These are phyloP conservation scores for Phymanthus crucifer DNA, from an alignment of 92 coral and sea anemone species.

Conservation along the genomic window DNA sequence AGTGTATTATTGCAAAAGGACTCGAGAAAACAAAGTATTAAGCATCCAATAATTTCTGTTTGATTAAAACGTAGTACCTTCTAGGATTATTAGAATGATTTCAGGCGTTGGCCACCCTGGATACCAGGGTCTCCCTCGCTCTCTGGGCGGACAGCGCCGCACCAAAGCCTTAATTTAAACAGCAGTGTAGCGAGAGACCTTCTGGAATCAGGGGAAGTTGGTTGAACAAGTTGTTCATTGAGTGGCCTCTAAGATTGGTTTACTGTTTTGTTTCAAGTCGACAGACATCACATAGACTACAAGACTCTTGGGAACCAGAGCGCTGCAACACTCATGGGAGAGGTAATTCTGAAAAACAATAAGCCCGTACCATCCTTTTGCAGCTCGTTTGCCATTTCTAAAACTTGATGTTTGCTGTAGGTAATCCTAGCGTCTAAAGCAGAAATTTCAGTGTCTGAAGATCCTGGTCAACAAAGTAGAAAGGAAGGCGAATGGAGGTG, in stretches of 20 bases:
- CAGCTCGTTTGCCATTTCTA: background rate
- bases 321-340: slow-evolving; percentile 76
- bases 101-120: too few relatives aligned
- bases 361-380: background rate
- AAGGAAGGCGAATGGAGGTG: slow-evolving; percentile 79
- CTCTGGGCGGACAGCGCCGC: too few relatives aligned
- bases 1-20: too few relatives aligned
- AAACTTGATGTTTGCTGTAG: slow-evolving; percentile 16
- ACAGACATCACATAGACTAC: slow-evolving; percentile 60
- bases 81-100: too few relatives aligned
- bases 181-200: too few relatives aligned
- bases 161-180: too few relatives aligned
- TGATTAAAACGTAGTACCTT: too few relatives aligned
- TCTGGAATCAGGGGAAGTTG: too few relatives aligned
- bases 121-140: too few relatives aligned
- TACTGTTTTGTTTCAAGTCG: slow-evolving; percentile 37
- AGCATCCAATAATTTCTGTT: too few relatives aligned
- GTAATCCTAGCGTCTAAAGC: slow-evolving; percentile 85
- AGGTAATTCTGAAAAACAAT: slow-evolving; percentile 38
- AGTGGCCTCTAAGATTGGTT: background rate
- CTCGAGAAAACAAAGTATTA: too few relatives aligned
- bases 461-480: slow-evolving; percentile 34
- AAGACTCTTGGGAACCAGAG: slow-evolving; percentile 84
- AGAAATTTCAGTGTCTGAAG: slow-evolving; percentile 70
- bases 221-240: background rate